Evolutionary conservation across 2,888 invertebrate species (phyloP).

Genomic region (Diplazon laetatorius): DNA sequence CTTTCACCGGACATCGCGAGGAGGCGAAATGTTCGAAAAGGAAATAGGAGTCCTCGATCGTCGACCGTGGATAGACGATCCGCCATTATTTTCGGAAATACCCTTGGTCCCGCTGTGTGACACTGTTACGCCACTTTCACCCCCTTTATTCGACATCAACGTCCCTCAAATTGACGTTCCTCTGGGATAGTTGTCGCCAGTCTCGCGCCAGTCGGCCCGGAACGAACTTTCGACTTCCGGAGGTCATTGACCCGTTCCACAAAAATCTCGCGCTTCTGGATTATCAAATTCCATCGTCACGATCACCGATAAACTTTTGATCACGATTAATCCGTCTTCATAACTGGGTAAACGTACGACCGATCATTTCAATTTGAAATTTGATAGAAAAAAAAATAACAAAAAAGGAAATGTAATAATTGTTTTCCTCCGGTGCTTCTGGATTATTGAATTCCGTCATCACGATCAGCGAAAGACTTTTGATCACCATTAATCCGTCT

Average conservation of each 20-base stretch:
- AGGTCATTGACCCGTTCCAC: constrained; percentile 12
- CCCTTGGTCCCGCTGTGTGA: constrained; percentile 49
- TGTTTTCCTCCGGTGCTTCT: too few relatives aligned
- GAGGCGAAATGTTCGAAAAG: constrained; percentile 47
- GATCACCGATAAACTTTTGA: too few relatives aligned
- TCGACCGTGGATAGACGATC: constrained; percentile 34
- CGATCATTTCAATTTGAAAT: too few relatives aligned
- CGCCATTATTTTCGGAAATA: constrained; percentile 52
- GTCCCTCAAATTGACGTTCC: constrained; percentile 5
- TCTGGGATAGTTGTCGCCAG: background rate
- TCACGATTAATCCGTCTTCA: too few relatives aligned
- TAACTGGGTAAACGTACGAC: too few relatives aligned
- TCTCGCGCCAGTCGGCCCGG: constrained; percentile 6
- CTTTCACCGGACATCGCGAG: constrained; percentile 60
- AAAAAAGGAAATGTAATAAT: too few relatives aligned
- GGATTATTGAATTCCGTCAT: too few relatives aligned
- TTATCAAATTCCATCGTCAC: background rate
- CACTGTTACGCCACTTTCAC: background rate
- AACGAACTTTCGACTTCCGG: constrained; percentile 19
- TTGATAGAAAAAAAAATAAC: too few relatives aligned
- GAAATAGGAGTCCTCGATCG: constrained; percentile 59
- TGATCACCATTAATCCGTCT: too few relatives aligned
- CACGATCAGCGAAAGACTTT: too few relatives aligned
- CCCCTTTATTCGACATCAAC: background rate
- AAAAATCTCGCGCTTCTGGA: background rate